Evolutionary conservation across 1,140 invertebrate genomes (phyloP).

Genomic region (Eueides isabella): DNA sequence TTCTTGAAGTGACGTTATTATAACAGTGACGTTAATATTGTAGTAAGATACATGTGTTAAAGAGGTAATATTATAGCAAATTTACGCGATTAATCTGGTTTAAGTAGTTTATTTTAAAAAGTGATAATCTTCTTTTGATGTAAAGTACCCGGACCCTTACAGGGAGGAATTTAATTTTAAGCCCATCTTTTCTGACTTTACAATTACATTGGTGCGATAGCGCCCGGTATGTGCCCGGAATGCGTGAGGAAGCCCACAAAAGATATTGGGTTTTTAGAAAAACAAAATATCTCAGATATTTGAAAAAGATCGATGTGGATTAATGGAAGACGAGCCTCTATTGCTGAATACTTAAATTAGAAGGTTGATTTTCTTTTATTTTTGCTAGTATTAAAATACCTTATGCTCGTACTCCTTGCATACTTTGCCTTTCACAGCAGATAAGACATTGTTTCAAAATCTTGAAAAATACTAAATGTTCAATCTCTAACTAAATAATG

Average conservation of each 20-base stretch:
- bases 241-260: neutral
- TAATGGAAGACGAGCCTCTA: neutral
- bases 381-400: neutral
- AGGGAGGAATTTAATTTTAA: neutral
- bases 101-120: no score
- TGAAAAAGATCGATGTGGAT: neutral
- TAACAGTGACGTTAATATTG: no score
- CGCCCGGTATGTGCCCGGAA: neutral
- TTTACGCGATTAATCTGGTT: no score
- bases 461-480: no score
- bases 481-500: no score
- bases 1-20: no score
- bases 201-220: neutral
- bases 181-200: neutral
- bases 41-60: no score
- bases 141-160: neutral
- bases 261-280: neutral
- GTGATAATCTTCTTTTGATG: neutral
- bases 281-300: conserved; percentile 4
- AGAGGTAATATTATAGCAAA: no score
- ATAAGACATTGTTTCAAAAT: no score
- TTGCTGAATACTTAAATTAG: neutral
- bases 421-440: no score
- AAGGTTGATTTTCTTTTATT: neutral
- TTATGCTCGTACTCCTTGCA: neutral